These are phyloP conservation scores for Nannobrachium achirus DNA, from an alignment of 2,113 vertebrate genomes.

Conservation along the genomic window DNA sequence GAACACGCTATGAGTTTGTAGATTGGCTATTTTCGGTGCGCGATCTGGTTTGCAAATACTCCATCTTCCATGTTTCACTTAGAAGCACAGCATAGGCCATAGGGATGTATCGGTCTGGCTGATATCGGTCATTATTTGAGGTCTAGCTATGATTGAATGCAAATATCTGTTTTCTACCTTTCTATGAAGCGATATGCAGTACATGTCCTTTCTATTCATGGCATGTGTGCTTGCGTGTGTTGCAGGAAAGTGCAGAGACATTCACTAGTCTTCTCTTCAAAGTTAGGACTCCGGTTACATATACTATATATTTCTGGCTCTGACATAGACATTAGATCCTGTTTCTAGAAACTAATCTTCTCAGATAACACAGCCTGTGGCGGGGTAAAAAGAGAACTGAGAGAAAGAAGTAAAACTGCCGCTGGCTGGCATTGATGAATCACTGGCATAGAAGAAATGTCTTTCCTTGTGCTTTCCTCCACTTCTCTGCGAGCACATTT, in stretches of 20 bases:
- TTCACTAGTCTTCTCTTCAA: slow-evolving; percentile 3
- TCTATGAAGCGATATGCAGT: no score
- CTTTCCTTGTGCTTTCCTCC: slow-evolving; percentile 27
- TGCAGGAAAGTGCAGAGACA: neutral
- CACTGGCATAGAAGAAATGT: slow-evolving; percentile 25
- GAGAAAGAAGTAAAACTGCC: slow-evolving; percentile 57
- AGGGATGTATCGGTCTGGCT: no score
- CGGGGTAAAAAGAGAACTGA: slow-evolving; percentile 42
- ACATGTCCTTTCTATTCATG: neutral
- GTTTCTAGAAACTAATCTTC: slow-evolving; percentile 27
- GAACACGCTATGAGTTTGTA: no score
- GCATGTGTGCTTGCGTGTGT: neutral
- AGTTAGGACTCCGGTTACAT: slow-evolving; percentile 35
- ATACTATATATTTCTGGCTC: neutral
- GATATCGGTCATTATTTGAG: no score
- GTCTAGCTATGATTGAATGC: no score
- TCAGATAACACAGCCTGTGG: slow-evolving; percentile 38
- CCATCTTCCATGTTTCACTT: no score
- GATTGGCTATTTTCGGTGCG: no score
- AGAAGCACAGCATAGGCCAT: no score
- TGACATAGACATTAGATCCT: neutral
- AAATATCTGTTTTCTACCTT: neutral
- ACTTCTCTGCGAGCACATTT: neutral
- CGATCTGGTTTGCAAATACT: no score
- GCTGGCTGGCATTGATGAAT: slow-evolving; percentile 26